phyloP scores from a whole-genome alignment of 2,888 invertebrate genomes.

The Microctonus hyperodae region DNA sequence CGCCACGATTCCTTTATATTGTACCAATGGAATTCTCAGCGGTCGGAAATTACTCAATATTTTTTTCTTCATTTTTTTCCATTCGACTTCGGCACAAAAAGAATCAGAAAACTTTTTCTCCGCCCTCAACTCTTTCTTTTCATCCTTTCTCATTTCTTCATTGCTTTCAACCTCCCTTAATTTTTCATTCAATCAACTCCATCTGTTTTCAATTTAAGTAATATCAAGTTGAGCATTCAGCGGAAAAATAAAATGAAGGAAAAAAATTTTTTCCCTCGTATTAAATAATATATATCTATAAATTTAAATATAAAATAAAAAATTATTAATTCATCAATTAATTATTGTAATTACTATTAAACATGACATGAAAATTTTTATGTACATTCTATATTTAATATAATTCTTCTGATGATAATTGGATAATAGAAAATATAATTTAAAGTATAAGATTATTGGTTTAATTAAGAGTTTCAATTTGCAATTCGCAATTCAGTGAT shows the following conservation, averaged over 20 bases:
- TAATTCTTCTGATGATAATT: not conserved
- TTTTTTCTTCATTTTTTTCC: constrained; percentile 7
- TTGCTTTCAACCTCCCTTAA: constrained; percentile 16
- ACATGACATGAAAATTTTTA: no score
- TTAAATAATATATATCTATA: no score
- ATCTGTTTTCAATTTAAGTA: constrained; percentile 20
- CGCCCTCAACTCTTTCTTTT: constrained; percentile 10
- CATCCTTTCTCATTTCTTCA: not conserved
- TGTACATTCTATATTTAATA: no score
- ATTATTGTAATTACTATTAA: no score
- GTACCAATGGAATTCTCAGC: constrained; percentile 27
- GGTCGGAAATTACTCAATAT: constrained; percentile 32
- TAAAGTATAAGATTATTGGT: not conserved
- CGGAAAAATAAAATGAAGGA: not conserved
- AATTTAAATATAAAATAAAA: not conserved
- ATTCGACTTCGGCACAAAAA: not conserved
- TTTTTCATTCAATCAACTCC: constrained; percentile 22
- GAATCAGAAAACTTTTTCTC: no score
- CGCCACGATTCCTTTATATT: constrained; percentile 22
- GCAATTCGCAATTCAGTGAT: constrained; percentile 20
- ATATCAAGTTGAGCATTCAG: not conserved
- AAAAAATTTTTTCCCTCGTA: not conserved
- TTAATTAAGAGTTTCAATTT: constrained; percentile 29
- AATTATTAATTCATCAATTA: no score
- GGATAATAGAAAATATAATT: constrained; percentile 14